Evolutionary conservation across 1,140 invertebrate species (phyloP).

Genomic region (Conopomorpha cramerella): DNA sequence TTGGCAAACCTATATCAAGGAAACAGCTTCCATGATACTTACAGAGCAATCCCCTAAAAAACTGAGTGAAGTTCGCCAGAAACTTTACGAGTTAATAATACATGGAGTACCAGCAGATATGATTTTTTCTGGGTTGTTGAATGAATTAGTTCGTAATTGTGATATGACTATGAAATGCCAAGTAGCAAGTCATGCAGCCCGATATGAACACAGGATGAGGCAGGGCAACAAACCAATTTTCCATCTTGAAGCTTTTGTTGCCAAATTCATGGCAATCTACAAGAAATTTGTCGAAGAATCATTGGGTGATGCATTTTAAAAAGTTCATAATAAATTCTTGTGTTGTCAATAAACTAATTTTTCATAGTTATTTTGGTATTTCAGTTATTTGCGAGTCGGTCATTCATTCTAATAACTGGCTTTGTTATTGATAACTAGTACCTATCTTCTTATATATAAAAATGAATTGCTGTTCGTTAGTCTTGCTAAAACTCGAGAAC

Average conservation of each 20-base stretch:
- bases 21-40: constrained; percentile 87
- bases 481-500: too few species aligned
- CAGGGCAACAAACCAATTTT: constrained; percentile 94
- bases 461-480: too few species aligned
- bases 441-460: too few species aligned
- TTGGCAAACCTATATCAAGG: constrained; percentile 89
- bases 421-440: too few species aligned
- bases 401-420: too few species aligned
- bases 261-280: constrained; percentile 94
- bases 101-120: constrained; percentile 94
- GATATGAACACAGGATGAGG: constrained; percentile 89
- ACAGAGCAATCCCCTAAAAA: constrained; percentile 86
- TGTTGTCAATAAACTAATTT: background rate
- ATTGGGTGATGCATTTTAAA: constrained; percentile 39
- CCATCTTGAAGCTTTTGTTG: constrained; percentile 96
- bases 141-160: constrained; percentile 87
- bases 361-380: background rate
- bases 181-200: constrained; percentile 82
- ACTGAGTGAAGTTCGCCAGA: constrained; percentile 81
- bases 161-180: constrained; percentile 87
- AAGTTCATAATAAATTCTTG: constrained; percentile 1
- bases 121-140: constrained; percentile 88
- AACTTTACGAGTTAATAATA: constrained; percentile 91
- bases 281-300: constrained; percentile 80
- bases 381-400: too few species aligned